Evolutionary conservation across 1,140 invertebrate genomes (phyloP).

Genomic region (Hylaeus anthracinus): DNA sequence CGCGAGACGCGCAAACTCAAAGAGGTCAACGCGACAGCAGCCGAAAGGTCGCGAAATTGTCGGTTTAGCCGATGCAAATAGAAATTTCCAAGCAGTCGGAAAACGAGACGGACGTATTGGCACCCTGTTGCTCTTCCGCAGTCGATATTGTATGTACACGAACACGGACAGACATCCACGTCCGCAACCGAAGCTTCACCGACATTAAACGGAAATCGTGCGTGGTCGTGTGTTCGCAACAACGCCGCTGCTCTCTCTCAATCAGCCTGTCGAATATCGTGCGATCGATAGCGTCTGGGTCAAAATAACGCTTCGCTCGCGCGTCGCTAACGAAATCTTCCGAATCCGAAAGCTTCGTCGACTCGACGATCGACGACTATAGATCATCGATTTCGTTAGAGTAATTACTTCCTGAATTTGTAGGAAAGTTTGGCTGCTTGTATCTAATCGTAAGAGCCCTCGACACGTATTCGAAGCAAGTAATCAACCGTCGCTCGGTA

Average conservation of each 20-base stretch:
- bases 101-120: constrained; percentile 42
- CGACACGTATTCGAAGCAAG: too few species aligned
- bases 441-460: too few species aligned
- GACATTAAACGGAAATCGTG: background rate
- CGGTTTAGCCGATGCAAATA: background rate
- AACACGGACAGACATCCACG: background rate
- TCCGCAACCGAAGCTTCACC: background rate
- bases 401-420: constrained; percentile 28
- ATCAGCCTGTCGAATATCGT: constrained; percentile 36
- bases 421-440: too few species aligned
- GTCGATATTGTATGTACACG: constrained; percentile 6
- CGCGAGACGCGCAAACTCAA: too few species aligned
- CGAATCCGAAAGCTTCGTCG: background rate
- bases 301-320: constrained; percentile 11
- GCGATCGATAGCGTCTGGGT: constrained; percentile 38
- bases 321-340: background rate
- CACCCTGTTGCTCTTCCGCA: constrained; percentile 56
- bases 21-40: too few species aligned
- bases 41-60: constrained; percentile 1
- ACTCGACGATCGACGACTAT: background rate
- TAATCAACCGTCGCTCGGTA: too few species aligned
- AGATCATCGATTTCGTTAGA: constrained; percentile 5
- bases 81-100: constrained; percentile 34
- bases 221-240: constrained; percentile 2
- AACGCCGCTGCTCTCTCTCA: constrained; percentile 22